Base-by-base conservation (phyloP, 2,888 invertebrate species). In the Calliopum simillimum region DNA sequence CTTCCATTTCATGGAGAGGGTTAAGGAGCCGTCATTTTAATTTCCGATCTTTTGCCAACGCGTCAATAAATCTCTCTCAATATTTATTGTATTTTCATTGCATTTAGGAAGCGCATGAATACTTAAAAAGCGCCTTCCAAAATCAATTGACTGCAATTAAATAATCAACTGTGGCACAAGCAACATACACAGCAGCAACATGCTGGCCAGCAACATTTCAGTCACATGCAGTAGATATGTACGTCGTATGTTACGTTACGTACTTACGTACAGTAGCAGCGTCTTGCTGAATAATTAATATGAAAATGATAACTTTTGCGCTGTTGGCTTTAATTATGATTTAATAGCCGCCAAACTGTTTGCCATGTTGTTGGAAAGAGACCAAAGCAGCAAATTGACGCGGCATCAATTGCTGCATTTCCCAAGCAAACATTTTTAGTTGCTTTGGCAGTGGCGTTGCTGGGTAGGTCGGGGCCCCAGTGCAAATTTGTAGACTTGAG, bases 221-320 rank as follows among this genome's bases (percentile, higher is more conserved):
- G 23, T 25, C 64, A 13, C 47, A 23, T 16, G 19, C 14, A 14
- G 21, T 44, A 44, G 43, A 67, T 59, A 41, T 14, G n/a, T 47
- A 41, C 19, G n/a, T 47, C 49, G 23, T 13, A 58, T 63, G 19
- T 56, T 67, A 19, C 51, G 59, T 61, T 43, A 56, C 41, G 21
- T 33, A 56, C n/a, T 14, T 53, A 62, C 33, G 44, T 63, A 46
- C 33, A 43, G 55, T 41, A 67, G 64, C 61, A 62, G 61, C n/a
- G 51, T 68, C 43, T 47, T 44, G 25, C 74, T 77, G 47, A 76
- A 77, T 76, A 75, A 77, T 78, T 77, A 78, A 78, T 78, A 62
- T 70, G 73, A 76, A 76, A 78, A 78, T 78, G 74, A 78, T 78
- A 78, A 73, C 73, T 73, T 76, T 73, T 68, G 72, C 25, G 70